Conservation (phyloP, 2,113 vertebrate genomes). For the Phycodurus eques region DNA sequence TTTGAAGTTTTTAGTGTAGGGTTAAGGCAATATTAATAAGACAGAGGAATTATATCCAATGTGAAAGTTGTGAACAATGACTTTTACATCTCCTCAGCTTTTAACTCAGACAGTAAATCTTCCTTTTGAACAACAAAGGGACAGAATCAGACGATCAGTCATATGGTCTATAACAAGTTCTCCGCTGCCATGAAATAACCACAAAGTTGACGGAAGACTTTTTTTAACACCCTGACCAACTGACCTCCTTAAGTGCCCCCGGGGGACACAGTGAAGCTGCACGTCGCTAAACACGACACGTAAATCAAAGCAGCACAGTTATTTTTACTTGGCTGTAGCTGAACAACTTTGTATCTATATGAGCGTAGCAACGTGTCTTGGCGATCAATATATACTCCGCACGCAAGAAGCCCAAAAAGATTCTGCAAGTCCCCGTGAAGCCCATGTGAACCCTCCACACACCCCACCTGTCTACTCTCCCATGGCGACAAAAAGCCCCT, state of each 20-base stretch:
- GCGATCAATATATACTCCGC: slow-evolving; percentile 59
- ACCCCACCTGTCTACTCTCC: not conserved
- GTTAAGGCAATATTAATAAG: not conserved
- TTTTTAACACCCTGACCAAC: slow-evolving; percentile 11
- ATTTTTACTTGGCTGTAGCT: slow-evolving; percentile 36
- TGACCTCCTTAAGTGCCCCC: slow-evolving; percentile 25
- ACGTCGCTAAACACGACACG: not conserved
- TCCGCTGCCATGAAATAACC: slow-evolving; percentile 10
- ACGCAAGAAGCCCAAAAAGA: slow-evolving; percentile 46
- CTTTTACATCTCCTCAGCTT: slow-evolving; percentile 1
- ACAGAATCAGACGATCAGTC: slow-evolving; percentile 20
- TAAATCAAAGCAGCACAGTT: slow-evolving; percentile 22
- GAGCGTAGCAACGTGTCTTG: slow-evolving; percentile 59
- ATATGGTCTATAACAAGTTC: slow-evolving; percentile 27
- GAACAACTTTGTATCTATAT: slow-evolving; percentile 62
- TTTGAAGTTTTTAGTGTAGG: not conserved
- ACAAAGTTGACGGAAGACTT: not conserved
- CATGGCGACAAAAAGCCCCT: slow-evolving; percentile 12
- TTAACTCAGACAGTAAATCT: slow-evolving; percentile 30
- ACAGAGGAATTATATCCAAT: not conserved
- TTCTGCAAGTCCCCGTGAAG: slow-evolving; percentile 30
- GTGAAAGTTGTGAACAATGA: not conserved
- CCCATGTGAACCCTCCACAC: not conserved
- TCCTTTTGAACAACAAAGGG: not conserved
- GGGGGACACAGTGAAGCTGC: slow-evolving; percentile 16